These are phyloP conservation scores for Tanytarsus gracilentus DNA, from an alignment of 2,888 invertebrate genomes.

Conservation along the genomic window DNA sequence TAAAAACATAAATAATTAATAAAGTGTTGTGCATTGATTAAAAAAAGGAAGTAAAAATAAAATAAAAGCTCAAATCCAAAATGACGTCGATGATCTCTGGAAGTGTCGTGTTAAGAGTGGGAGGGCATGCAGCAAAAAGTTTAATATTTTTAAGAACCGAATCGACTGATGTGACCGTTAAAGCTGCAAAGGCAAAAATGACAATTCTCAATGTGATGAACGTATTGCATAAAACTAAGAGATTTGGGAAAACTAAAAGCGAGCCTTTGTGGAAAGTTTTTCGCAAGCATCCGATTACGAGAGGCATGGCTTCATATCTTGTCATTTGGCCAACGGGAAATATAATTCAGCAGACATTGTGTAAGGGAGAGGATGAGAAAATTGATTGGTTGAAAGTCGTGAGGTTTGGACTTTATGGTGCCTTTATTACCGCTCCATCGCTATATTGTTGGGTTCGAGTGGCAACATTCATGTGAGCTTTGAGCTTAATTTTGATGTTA, in stretches of 20 bases:
- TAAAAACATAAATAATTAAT: not conserved
- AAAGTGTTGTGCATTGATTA: not conserved
- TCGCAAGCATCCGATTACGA: conserved; percentile 9
- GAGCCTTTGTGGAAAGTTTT: conserved; percentile 12
- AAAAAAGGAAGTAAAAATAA: not conserved
- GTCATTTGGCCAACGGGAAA: conserved; percentile 65
- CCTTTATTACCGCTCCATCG: conserved; percentile 71
- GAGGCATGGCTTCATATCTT: conserved; percentile 61
- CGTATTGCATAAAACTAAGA: not conserved
- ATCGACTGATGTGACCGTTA: not conserved
- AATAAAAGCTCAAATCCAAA: too few species aligned
- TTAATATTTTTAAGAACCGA: not conserved
- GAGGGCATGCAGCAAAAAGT: not conserved
- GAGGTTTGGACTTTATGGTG: conserved; percentile 70
- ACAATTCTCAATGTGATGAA: not conserved
- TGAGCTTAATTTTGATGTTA: too few species aligned
- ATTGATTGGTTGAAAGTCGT: conserved; percentile 61
- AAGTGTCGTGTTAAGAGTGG: not conserved
- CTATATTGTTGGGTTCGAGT: conserved; percentile 70
- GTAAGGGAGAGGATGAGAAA: conserved; percentile 49
- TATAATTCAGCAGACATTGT: conserved; percentile 59
- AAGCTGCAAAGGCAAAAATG: conserved; percentile 1
- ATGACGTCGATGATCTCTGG: too few species aligned
- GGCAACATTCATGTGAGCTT: conserved; percentile 59
- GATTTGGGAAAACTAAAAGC: not conserved